A percentile compares a stretch with the other conserved stretches of the same genome.
These are phyloP conservation scores for Candidula unifasciata DNA, from an alignment of 2,888 invertebrate species.

Conservation along the genomic window DNA sequence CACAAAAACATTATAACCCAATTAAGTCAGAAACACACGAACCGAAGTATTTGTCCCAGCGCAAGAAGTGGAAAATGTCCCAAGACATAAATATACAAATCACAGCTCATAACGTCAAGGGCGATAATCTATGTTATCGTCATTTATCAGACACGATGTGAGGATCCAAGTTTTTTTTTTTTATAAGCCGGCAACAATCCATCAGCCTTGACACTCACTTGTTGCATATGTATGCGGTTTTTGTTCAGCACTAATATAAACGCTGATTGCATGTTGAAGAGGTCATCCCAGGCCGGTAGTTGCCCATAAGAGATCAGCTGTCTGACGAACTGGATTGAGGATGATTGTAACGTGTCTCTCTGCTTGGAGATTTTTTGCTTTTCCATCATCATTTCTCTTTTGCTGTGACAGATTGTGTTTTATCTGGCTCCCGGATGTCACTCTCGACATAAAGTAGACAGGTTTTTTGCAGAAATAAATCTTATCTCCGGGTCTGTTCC, in stretches of 20 bases:
- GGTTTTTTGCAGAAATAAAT: too few species aligned
- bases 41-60: neutral
- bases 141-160: slow-evolving; percentile 20
- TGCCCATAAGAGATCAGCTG: neutral
- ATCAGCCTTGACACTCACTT: neutral
- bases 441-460: too few species aligned
- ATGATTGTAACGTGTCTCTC: slow-evolving; percentile 6
- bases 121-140: neutral
- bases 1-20: too few species aligned
- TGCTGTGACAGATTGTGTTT: neutral
- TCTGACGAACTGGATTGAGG: neutral
- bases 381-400: neutral
- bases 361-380: neutral
- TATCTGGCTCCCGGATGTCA: neutral
- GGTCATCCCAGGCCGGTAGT: neutral
- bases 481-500: too few species aligned
- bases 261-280: slow-evolving; percentile 27
- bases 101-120: neutral
- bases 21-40: too few species aligned
- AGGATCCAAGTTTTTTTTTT: neutral
- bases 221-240: slow-evolving; percentile 31
- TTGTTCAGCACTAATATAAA: slow-evolving; percentile 14
- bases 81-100: neutral
- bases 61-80: neutral
- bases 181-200: neutral